Base-by-base conservation (phyloP, 2,797 vertebrate genomes). In the Melanotaenia pygmaea region DNA sequence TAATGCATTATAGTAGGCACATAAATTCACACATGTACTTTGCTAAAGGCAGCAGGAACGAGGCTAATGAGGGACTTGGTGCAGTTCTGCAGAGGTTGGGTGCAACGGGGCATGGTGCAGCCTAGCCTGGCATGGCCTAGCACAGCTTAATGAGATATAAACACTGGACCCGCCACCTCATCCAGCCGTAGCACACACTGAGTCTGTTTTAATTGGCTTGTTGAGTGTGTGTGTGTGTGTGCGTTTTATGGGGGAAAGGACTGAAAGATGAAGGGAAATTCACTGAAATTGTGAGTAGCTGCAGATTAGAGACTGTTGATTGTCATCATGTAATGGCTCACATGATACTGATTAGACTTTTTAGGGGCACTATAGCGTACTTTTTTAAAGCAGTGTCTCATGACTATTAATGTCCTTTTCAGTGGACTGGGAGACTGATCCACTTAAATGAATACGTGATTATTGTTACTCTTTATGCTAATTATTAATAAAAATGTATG, bases 121-220 rank as follows among this genome's bases (percentile, higher is more conserved):
- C 57, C 68, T 59, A 76, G 85, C 76, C 76, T 88, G 83, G 84
- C 82, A 76, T 83, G 83, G 88, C 86, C 78, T 76, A 84, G 83
- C 83, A 76, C 84, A 70, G 83, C 80, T 79, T 92, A 91, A 92
- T 92, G 89, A 91, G 89, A 88, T 86, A 89, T 91, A 92, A 92
- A 91, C 87, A 89, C 74, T 72, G 72, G 82, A 89, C 67, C 88
- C 87, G 83, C 86, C 88, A 89, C 79, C 6, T 64, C 80, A 83
- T 79, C 84, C 84, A 81, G 76, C 76, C 79, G 81, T 76, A 68
- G 77, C 67, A 77, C 88, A 90, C 81, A 85, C 84, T 82, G 80
- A 81, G 67, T 85, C 83, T 28, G 68, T 78, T 90, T 89, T 92
- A 91, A 92, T 90, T 91, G 88, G 84, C 86, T 63, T 72, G 58